A percentile compares a stretch with the other conserved stretches of the same genome.
These are phyloP conservation scores for Eurosta solidaginis DNA, from an alignment of 1,140 invertebrate species.

Conservation along the genomic window DNA sequence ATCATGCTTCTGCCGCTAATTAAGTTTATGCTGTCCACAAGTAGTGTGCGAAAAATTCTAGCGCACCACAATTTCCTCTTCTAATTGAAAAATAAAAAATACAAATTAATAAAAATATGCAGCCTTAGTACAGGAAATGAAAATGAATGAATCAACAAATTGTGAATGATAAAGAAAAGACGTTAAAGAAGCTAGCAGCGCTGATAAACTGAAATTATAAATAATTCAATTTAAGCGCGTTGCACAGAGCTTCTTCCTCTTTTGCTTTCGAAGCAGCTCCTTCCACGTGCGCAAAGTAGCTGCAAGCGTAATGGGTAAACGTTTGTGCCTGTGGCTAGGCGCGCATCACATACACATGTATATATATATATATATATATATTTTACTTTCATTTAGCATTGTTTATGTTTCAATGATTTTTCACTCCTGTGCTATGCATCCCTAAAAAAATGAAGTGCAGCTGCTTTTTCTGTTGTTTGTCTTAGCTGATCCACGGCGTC, in stretches of 20 bases:
- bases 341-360: not conserved
- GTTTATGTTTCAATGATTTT: not conserved
- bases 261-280: not conserved
- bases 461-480: not conserved
- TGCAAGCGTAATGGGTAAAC: not conserved
- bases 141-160: not conserved
- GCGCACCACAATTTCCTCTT: not conserved
- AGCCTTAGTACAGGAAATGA: not conserved
- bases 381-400: not conserved
- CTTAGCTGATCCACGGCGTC: not conserved
- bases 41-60: not conserved
- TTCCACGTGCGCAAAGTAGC: not conserved
- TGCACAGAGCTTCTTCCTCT: not conserved
- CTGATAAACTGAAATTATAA: conserved; percentile 16
- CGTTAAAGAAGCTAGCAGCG: not conserved
- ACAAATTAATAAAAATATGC: not conserved
- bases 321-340: not conserved
- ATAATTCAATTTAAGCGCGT: conserved; percentile 20
- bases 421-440: not conserved
- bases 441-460: not conserved
- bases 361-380: not conserved
- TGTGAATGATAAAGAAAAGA: not conserved
- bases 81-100: not conserved
- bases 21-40: not conserved
- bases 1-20: not conserved